Evolutionary conservation across 2,888 invertebrate genomes (phyloP).

Genomic region (Drosophila leonis): DNA sequence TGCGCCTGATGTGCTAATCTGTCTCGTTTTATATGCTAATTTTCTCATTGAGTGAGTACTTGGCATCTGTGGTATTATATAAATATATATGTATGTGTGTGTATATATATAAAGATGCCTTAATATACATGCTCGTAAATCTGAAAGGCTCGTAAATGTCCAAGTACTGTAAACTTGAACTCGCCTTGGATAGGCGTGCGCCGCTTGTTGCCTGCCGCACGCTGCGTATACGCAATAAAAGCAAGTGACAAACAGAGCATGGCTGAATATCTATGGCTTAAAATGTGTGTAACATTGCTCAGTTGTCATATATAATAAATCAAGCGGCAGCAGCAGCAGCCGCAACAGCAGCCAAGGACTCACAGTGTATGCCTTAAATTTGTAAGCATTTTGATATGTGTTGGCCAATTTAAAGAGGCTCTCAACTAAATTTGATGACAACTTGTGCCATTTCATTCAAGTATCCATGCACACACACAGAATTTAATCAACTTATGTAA

Average conservation of each 20-base stretch:
- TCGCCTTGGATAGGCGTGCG: slow-evolving; percentile 14
- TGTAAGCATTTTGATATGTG: slow-evolving; percentile 44
- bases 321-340: slow-evolving; percentile 24
- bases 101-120: neutral
- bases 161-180: slow-evolving; percentile 29
- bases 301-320: slow-evolving; percentile 67
- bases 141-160: slow-evolving; percentile 48
- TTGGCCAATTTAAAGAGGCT: slow-evolving; percentile 41
- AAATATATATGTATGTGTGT: neutral
- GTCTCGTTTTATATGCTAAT: slow-evolving; percentile 68
- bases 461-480: neutral
- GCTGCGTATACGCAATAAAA: slow-evolving; percentile 13
- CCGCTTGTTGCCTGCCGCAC: slow-evolving; percentile 3
- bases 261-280: slow-evolving; percentile 31
- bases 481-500: slow-evolving; percentile 28
- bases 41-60: slow-evolving; percentile 57
- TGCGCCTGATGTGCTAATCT: slow-evolving; percentile 51
- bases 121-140: slow-evolving; percentile 50
- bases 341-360: neutral
- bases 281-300: slow-evolving; percentile 39
- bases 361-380: slow-evolving; percentile 39
- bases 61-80: slow-evolving; percentile 19
- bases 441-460: slow-evolving; percentile 25
- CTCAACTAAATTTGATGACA: slow-evolving; percentile 23
- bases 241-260: slow-evolving; percentile 12